Percentiles rank a stretch among this genome's conserved stretches.
These are phyloP conservation scores for Channa argus DNA, from an alignment of 2,113 vertebrate species.

Conservation along the genomic window DNA sequence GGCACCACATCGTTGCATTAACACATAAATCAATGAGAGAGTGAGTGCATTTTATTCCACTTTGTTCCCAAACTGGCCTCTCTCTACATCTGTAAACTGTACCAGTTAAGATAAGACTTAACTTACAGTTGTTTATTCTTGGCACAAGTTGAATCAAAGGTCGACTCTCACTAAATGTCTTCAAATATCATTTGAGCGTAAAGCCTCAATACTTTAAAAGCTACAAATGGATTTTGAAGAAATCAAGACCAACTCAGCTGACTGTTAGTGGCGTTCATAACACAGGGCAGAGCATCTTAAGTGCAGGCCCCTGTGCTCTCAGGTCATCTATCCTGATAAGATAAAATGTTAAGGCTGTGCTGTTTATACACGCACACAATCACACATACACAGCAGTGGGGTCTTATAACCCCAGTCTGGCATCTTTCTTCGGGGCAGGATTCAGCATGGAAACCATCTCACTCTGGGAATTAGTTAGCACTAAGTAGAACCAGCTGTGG, in stretches of 20 bases:
- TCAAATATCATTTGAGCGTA: slow-evolving; percentile 15
- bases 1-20: not conserved
- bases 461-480: slow-evolving; percentile 77
- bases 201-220: slow-evolving; percentile 16
- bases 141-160: slow-evolving; percentile 5
- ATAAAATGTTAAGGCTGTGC: slow-evolving; percentile 48
- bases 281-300: slow-evolving; percentile 56
- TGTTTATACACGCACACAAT: slow-evolving; percentile 47
- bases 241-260: slow-evolving; percentile 12
- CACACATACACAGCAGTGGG: slow-evolving; percentile 25
- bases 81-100: not conserved
- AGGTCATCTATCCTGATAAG: slow-evolving; percentile 67
- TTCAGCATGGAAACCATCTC: slow-evolving; percentile 79
- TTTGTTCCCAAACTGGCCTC: not conserved
- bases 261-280: slow-evolving; percentile 29
- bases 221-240: slow-evolving; percentile 6
- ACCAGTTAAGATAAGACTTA: not conserved
- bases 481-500: slow-evolving; percentile 84
- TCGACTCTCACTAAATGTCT: slow-evolving; percentile 13
- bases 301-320: slow-evolving; percentile 32
- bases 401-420: slow-evolving; percentile 63
- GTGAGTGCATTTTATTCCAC: not conserved
- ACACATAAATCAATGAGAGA: not conserved
- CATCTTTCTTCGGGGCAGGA: slow-evolving; percentile 65
- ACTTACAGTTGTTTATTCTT: slow-evolving; percentile 14